Conservation (phyloP, 92 coral and sea anemone species). For the Muricea muricata region DNA sequence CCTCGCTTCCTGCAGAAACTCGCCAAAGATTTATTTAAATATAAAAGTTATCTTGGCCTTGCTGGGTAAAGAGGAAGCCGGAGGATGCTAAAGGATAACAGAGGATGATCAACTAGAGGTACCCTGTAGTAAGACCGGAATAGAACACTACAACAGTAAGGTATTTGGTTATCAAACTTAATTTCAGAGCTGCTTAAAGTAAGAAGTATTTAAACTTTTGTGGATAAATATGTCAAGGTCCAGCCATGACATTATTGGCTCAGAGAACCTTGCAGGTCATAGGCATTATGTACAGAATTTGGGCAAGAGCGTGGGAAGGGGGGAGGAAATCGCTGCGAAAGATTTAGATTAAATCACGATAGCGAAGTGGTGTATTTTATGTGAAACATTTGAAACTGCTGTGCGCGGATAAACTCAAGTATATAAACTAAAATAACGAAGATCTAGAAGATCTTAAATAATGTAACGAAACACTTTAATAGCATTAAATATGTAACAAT, state of each 20-base stretch:
- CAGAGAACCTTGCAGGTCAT: no score
- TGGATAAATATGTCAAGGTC: no score
- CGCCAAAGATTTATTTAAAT: conserved; percentile 70
- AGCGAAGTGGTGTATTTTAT: neutral
- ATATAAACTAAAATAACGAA: no score
- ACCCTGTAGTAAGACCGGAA: neutral
- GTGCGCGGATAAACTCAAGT: no score
- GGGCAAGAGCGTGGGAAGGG: no score
- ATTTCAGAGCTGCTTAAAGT: no score
- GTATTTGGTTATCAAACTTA: neutral
- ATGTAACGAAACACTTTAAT: no score
- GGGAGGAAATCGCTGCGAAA: neutral
- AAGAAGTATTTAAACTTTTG: no score
- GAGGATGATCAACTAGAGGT: neutral
- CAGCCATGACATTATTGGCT: no score
- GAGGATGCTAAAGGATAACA: neutral
- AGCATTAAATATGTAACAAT: neutral
- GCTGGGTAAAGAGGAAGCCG: conserved; percentile 33
- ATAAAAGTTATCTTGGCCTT: conserved; percentile 70
- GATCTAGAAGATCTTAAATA: no score
- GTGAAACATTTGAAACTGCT: no score
- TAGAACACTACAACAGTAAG: neutral
- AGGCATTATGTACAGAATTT: no score
- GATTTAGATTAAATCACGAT: neutral
- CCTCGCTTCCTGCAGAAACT: conserved; percentile 73